phyloP scores from a whole-genome alignment of 1,140 invertebrate species.

The Penaeus indicus region DNA sequence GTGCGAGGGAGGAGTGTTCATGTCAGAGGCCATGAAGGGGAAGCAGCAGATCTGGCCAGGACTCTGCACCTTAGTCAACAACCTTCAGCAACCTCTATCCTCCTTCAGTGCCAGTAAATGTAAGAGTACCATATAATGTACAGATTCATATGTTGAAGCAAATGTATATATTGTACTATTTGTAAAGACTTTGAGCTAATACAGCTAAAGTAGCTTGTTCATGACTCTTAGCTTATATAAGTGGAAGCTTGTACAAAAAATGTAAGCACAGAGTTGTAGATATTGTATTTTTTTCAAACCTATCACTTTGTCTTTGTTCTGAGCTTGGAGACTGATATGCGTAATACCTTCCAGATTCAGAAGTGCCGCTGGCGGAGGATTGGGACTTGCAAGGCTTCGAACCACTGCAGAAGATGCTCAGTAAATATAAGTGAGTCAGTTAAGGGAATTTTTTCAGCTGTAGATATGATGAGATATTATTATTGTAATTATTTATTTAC shows the following conservation, averaged over 20 bases:
- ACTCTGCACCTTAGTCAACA: constrained; percentile 81
- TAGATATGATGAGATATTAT: too few relatives aligned
- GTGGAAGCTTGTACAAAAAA: too few relatives aligned
- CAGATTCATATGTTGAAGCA: too few relatives aligned
- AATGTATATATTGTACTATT: too few relatives aligned
- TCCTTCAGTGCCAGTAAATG: constrained; percentile 56
- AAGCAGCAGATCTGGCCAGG: constrained; percentile 84
- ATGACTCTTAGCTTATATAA: too few relatives aligned
- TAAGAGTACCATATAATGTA: constrained; percentile 32
- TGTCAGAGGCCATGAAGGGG: constrained; percentile 75
- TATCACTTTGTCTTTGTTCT: too few relatives aligned
- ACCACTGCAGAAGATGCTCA: constrained; percentile 74
- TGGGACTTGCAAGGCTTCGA: constrained; percentile 84
- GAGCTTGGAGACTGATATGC: too few relatives aligned
- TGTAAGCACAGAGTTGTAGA: too few relatives aligned
- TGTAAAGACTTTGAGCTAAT: too few relatives aligned
- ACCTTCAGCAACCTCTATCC: constrained; percentile 72
- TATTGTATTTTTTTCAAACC: too few relatives aligned
- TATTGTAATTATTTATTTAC: too few relatives aligned
- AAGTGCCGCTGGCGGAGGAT: constrained; percentile 82
- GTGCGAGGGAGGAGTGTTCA: constrained; percentile 74
- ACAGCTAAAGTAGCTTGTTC: too few relatives aligned
- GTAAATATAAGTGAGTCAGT: constrained; percentile 56
- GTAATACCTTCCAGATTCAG: constrained; percentile 72
- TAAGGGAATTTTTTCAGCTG: background rate